Percentiles rank a stretch among this genome's conserved stretches.
Evolutionary conservation across 2,113 vertebrate species (phyloP).

Genomic region (Xyrauchen texanus): DNA sequence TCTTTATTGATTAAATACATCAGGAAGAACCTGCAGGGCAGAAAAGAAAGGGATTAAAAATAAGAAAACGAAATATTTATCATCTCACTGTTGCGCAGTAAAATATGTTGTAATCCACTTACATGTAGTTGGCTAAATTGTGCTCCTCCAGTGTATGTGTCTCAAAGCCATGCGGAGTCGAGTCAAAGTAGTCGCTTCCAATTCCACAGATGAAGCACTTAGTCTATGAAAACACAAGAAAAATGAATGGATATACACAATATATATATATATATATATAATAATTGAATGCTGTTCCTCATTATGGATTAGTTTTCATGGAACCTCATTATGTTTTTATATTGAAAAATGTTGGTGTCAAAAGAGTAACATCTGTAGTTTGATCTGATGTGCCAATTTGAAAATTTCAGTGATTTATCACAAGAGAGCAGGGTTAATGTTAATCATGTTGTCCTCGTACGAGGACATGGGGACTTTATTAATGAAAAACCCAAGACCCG

Average conservation of each 20-base stretch:
- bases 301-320: no score
- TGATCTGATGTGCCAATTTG: no score
- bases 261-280: not conserved
- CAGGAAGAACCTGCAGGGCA: conserved; percentile 84
- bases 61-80: not conserved
- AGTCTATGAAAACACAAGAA: conserved; percentile 70
- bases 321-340: no score
- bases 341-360: no score
- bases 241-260: not conserved
- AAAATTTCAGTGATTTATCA: no score
- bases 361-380: no score
- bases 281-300: no score
- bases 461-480: no score
- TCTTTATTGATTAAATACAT: conserved; percentile 97
- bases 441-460: no score
- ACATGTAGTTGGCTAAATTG: conserved; percentile 88
- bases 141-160: conserved; percentile 91
- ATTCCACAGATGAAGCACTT: conserved; percentile 96
- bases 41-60: not conserved
- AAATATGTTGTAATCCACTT: conserved; percentile 41
- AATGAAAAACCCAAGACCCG: no score
- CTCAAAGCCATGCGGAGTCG: conserved; percentile 90
- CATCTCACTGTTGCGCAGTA: not conserved
- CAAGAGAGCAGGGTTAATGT: no score
- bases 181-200: conserved; percentile 92